Conservation (phyloP, 2,888 invertebrate species). For the Rhagium mordax region DNA sequence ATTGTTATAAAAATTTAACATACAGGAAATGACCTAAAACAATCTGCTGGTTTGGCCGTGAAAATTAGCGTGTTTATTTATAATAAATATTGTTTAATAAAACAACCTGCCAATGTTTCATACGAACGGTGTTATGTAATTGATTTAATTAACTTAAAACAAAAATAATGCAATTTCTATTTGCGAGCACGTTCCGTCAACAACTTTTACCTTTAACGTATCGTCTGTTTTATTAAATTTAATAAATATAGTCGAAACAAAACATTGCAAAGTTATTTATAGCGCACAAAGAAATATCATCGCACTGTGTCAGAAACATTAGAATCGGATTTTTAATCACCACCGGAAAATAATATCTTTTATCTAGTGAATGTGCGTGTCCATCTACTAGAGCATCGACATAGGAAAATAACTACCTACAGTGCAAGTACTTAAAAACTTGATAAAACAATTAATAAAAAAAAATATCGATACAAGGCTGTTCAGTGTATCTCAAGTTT, state of each 20-base stretch:
- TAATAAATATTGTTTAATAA: slow-evolving; percentile 5
- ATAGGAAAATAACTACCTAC: background rate
- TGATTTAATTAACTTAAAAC: slow-evolving; percentile 9
- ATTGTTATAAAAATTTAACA: background rate
- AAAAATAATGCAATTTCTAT: slow-evolving; percentile 22
- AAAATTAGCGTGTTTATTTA: background rate
- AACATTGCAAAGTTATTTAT: slow-evolving; percentile 27
- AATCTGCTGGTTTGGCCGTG: background rate
- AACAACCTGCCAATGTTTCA: background rate
- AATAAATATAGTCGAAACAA: slow-evolving; percentile 14
- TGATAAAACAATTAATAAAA: slow-evolving; percentile 1
- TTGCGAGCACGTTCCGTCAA: slow-evolving; percentile 30
- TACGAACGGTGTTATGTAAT: slow-evolving; percentile 14
- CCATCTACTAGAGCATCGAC: background rate
- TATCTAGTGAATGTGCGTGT: slow-evolving; percentile 20
- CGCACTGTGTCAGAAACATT: background rate
- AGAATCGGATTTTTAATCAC: slow-evolving; percentile 7
- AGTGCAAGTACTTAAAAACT: background rate
- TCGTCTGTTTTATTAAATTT: slow-evolving; percentile 16
- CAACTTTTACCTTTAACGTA: slow-evolving; percentile 30
- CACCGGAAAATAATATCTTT: slow-evolving; percentile 10
- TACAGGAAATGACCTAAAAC: background rate
- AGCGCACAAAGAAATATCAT: slow-evolving; percentile 11
- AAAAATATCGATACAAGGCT: slow-evolving; percentile 12
- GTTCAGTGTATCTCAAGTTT: background rate